Conservation (phyloP, 2,888 invertebrate genomes). For the Drosophila phalerata region DNA sequence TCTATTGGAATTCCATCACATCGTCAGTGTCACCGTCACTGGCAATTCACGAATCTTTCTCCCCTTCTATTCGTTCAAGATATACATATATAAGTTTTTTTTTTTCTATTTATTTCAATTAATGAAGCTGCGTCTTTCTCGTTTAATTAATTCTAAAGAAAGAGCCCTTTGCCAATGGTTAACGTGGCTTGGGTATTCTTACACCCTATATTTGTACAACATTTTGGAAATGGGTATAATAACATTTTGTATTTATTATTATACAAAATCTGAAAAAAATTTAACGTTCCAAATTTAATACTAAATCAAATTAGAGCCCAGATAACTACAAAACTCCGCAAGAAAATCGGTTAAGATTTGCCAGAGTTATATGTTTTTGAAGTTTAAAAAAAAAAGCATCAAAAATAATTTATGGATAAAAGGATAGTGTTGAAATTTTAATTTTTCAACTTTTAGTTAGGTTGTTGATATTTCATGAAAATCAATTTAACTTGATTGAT, state of each 20-base stretch:
- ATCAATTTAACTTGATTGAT: too few species aligned
- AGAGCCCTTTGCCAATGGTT: constrained; percentile 41
- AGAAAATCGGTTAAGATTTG: too few species aligned
- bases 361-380: too few species aligned
- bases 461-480: too few species aligned
- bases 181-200: background rate
- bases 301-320: too few species aligned
- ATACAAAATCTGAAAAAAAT: too few species aligned
- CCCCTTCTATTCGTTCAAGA: constrained; percentile 38
- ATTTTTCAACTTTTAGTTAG: too few species aligned
- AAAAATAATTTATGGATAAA: too few species aligned
- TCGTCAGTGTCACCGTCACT: background rate
- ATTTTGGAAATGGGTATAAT: background rate
- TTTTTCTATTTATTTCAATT: constrained; percentile 72
- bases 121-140: constrained; percentile 71
- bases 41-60: constrained; percentile 24
- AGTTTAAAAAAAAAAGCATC: too few species aligned
- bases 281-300: too few species aligned
- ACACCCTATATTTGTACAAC: constrained; percentile 15
- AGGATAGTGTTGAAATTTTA: too few species aligned
- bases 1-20: background rate
- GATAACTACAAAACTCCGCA: too few species aligned
- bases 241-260: background rate
- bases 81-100: constrained; percentile 13
- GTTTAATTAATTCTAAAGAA: constrained; percentile 64